Evolutionary conservation across 2,888 invertebrate species (phyloP), one percentile per base, ranked within the genome.

Genomic region (Orthosia incerta): DNA sequence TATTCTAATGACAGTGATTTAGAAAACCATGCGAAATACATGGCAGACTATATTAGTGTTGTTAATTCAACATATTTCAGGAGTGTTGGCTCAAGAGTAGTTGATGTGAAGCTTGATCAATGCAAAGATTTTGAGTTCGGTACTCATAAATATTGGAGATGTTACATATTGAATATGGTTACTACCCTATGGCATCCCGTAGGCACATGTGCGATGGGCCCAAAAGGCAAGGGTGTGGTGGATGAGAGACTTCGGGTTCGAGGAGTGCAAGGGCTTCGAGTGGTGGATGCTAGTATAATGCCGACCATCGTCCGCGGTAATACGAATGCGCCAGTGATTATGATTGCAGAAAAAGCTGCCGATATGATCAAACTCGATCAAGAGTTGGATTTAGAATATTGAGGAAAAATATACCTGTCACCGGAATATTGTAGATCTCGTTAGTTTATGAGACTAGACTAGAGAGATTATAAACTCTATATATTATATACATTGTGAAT

Each of bases 241-340:
- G 85, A 87, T 62, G 68, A 67, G 16, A 56, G 72, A 26, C 74
- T 92, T 11, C 87, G 73, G 59, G 97, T 97, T 0, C 91, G 96
- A 82, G 97, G 97, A 0, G 93, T 97, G 0, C 92, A 94, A 72
- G 92, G 95, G 16, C 88, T 97, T 7, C 91, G 97, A 60, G 97
- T 97, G 39, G 39, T 39, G 39, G 39, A 39, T 39, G 39, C 39
- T 39, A 1, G 9, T 39, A 39, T 39, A 39, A 39, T 39, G 39
- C 39, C 39, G 9, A 39, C 39, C 39, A 39, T 39, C 39, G 39
- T 39, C 39, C 39, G 39, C 9, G 39, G 39, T 39, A 39, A 39
- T 39, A 39, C 39, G 1, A 39, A 39, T 39, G 39, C 39, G 9
- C 39, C 39, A 7, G 39, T 39, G 39, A 39, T 39, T 39, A 39